Evolutionary conservation across 2,888 invertebrate species (phyloP), one percentile per base, ranked within the genome.

Genomic region (Cordilura impudica): DNA sequence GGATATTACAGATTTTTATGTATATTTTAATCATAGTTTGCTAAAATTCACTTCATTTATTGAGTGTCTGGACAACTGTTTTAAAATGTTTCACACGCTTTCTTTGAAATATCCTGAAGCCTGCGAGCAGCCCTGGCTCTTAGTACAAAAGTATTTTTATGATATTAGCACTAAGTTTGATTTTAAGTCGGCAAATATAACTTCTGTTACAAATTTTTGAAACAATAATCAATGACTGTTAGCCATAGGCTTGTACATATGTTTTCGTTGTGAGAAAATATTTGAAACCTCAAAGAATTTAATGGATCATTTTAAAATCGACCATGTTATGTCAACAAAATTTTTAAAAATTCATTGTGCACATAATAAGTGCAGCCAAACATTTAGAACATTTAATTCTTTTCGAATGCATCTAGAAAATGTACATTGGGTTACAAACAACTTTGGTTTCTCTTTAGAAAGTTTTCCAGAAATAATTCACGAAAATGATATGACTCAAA

Each of bases 81-180:
- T 63, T 26, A 69, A 75, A 70, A 70, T 76, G 19, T 63, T 70
- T 49, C 56, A 75, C 7, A 54, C 61, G n/a, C 26, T 74, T 12
- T 67, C 58, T n/a, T 51, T 60, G 18, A 61, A 74, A 16, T 74
- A 67, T 74, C 67, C 67, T 0, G 29, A 23, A 14, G 31, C 61
- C 5, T 69, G 45, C n/a, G 21, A 53, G 23, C 45, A 39, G 7
- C 67, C 74, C 7, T 75, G 67, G 67, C 10, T 47, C 1, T 67
- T 75, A 26, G 58, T 73, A 2, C 58, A 73, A 73, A 19, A 56
- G 10, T 66, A 29, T 35, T 65, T 65, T 47, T 67, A 51, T 26
- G 60, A 60, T 31, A 75, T 75, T 18, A 19, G 56, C 18, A 75
- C 69, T 14, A 10, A 23, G 29, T 65, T 45, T 74, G 74, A 60